Conservation (phyloP, 2,888 invertebrate species). For the Drosophila stalkeri region DNA sequence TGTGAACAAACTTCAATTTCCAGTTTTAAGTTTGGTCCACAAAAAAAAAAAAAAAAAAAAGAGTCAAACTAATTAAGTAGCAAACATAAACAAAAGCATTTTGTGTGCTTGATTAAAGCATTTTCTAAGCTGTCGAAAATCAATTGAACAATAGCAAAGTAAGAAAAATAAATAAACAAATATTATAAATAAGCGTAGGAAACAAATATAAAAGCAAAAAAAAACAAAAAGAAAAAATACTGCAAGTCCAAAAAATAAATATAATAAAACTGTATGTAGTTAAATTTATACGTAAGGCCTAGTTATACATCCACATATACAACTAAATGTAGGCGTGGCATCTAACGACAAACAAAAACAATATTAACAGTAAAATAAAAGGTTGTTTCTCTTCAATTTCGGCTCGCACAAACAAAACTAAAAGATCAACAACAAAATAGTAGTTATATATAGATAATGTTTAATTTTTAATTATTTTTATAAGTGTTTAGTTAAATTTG, state of each 20-base stretch:
- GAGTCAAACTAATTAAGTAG: too few relatives aligned
- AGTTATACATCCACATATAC: conserved; percentile 50
- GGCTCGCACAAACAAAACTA: conserved; percentile 46
- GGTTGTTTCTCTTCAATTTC: conserved; percentile 56
- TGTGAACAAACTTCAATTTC: conserved; percentile 56
- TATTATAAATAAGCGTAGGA: conserved; percentile 31
- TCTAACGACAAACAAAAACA: not conserved
- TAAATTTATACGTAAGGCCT: conserved; percentile 68
- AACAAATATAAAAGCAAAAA: conserved; percentile 16
- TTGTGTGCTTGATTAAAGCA: conserved; percentile 44
- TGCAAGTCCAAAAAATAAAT: conserved; percentile 75
- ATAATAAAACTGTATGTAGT: conserved; percentile 71
- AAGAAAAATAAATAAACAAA: conserved; percentile 40
- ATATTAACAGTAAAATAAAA: conserved; percentile 20
- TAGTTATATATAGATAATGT: conserved; percentile 23
- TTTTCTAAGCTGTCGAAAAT: conserved; percentile 48
- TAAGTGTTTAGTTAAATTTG: conserved; percentile 69
- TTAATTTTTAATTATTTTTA: conserved; percentile 21
- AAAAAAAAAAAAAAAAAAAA: conserved; percentile 6
- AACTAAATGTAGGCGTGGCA: conserved; percentile 53
- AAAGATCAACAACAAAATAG: conserved; percentile 1
- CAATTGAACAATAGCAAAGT: conserved; percentile 52
- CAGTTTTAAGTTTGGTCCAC: conserved; percentile 53
- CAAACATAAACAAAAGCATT: conserved; percentile 39
- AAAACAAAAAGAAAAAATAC: conserved; percentile 26